A percentile compares a stretch with the other conserved stretches of the same genome.
phyloP scores from a whole-genome alignment of 1,140 invertebrate species.

The Xylocopa sonorina region DNA sequence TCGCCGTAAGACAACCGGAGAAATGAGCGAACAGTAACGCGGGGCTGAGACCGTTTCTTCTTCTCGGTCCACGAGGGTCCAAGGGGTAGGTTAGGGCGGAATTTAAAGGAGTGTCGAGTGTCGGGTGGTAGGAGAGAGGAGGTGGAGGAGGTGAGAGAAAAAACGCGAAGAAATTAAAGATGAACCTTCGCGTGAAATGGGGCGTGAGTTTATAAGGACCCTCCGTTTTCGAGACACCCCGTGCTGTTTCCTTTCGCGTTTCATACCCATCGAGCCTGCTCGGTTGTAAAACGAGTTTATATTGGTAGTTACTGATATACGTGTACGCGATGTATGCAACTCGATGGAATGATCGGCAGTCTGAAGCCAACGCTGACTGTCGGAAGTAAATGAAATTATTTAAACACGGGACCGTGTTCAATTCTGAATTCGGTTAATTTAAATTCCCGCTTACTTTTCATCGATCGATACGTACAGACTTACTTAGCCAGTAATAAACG shows the following conservation, averaged over 20 bases:
- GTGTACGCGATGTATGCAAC: too few species aligned
- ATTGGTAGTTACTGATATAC: too few species aligned
- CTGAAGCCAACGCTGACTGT: neutral
- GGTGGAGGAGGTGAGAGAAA: slow-evolving; percentile 55
- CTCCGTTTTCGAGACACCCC: slow-evolving; percentile 56
- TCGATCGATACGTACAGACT: too few species aligned
- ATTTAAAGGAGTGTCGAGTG: slow-evolving; percentile 82
- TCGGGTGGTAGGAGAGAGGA: slow-evolving; percentile 47
- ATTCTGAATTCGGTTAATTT: too few species aligned
- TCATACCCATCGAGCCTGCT: slow-evolving; percentile 49
- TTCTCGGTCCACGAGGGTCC: slow-evolving; percentile 44
- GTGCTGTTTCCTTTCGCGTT: slow-evolving; percentile 48
- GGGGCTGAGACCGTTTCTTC: slow-evolving; percentile 66
- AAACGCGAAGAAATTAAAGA: slow-evolving; percentile 83
- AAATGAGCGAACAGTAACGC: slow-evolving; percentile 81
- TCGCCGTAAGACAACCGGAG: slow-evolving; percentile 82
- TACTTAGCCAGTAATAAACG: neutral
- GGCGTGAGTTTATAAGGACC: slow-evolving; percentile 81
- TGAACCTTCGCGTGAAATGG: slow-evolving; percentile 82
- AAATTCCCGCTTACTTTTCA: neutral
- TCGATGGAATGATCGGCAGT: neutral
- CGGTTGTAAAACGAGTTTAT: slow-evolving; percentile 34
- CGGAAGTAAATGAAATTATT: neutral
- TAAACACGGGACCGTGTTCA: too few species aligned
- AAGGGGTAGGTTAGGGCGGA: slow-evolving; percentile 67